Conservation (phyloP, 2,113 vertebrate species). For the Aix galericulata region DNA sequence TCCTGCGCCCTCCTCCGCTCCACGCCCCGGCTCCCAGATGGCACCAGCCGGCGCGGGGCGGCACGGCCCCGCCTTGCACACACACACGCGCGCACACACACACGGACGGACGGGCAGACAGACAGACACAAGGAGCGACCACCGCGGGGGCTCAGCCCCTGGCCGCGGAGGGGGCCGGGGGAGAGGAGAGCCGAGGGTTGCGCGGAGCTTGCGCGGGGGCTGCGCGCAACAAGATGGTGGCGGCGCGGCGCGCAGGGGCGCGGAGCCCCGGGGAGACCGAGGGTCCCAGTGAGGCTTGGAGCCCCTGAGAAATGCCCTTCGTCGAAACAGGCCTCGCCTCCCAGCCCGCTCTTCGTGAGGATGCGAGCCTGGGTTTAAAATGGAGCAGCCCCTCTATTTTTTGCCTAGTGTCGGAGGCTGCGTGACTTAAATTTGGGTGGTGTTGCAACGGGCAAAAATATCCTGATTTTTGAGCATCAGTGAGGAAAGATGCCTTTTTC, state of each 20-base stretch:
- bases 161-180: not conserved
- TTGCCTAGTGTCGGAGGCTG: not conserved
- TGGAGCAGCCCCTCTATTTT: not conserved
- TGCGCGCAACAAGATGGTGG: not conserved
- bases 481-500: not conserved
- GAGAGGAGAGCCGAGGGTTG: too few relatives aligned
- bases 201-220: not conserved
- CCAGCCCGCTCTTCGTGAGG: too few relatives aligned
- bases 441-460: not conserved
- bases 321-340: too few relatives aligned
- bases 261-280: not conserved
- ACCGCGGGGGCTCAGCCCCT: not conserved
- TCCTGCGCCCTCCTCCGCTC: not conserved
- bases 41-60: not conserved
- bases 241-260: not conserved
- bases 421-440: not conserved
- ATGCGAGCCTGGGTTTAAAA: not conserved
- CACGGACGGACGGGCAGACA: not conserved
- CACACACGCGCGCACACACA: not conserved
- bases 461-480: accelerated
- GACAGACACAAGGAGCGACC: not conserved
- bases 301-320: too few relatives aligned
- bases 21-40: conserved; percentile 8
- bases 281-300: too few relatives aligned
- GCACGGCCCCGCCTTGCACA: conserved; percentile 25